A percentile compares a stretch with the other conserved stretches of the same genome.
Conservation (phyloP, 1,140 invertebrate genomes). For the Lucilia sericata region DNA sequence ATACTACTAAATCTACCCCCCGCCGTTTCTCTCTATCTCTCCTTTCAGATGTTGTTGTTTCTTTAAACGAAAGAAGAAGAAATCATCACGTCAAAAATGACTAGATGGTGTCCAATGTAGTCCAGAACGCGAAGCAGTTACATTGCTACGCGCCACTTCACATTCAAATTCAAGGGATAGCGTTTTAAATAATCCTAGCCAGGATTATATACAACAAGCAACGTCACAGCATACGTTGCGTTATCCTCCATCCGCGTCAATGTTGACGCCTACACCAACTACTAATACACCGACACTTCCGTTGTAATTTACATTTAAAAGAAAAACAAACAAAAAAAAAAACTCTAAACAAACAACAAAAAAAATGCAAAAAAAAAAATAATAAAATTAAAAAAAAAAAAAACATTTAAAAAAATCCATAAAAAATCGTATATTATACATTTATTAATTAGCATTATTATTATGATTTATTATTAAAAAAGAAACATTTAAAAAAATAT, state of each 20-base stretch:
- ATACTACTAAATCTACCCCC: too few species aligned
- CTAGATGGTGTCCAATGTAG: constrained; percentile 69
- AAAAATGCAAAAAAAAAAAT: constrained; percentile 49
- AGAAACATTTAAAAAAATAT: constrained; percentile 18
- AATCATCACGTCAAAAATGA: constrained; percentile 72
- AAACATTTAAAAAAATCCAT: constrained; percentile 47
- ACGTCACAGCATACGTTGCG: constrained; percentile 68
- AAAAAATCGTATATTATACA: constrained; percentile 46
- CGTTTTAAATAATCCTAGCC: constrained; percentile 70
- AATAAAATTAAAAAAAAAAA: constrained; percentile 47
- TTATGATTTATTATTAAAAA: constrained; percentile 45
- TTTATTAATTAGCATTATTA: constrained; percentile 43
- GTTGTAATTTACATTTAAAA: constrained; percentile 66
- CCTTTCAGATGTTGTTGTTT: constrained; percentile 94
- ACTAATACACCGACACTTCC: constrained; percentile 69
- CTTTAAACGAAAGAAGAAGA: constrained; percentile 97
- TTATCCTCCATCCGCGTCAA: constrained; percentile 69
- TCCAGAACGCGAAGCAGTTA: constrained; percentile 77
- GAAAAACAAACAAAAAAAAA: constrained; percentile 48
- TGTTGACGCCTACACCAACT: constrained; percentile 69
- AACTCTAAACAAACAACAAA: constrained; percentile 34
- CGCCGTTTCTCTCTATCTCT: not conserved
- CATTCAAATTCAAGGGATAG: constrained; percentile 77
- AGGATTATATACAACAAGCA: constrained; percentile 69
- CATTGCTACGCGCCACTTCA: constrained; percentile 75